Base-by-base conservation (phyloP, 2,797 vertebrate genomes). In the Tarsius wallacei region DNA sequence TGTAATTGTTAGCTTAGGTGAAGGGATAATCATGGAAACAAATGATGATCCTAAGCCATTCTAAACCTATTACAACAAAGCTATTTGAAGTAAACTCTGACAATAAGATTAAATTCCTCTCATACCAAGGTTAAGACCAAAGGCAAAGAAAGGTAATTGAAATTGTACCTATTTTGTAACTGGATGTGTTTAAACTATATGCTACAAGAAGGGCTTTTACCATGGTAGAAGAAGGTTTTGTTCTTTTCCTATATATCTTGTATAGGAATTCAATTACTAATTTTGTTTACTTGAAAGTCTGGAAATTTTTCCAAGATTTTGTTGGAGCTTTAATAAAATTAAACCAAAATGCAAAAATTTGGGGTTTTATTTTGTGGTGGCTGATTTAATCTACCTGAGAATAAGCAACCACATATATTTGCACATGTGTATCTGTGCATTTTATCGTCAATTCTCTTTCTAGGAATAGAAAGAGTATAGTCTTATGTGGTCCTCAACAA, bases 11-110 rank as follows among this genome's bases (percentile, higher is more conserved):
- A 55, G 86, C 11, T 96, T 94, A 84, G 78, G 85, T 85, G 10
- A 90, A 83, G 59, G 92, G 96, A 97, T 96, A 97, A 97, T 97
- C 57, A 42, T 78, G 63, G 78, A 93, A 98, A 97, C 53, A 96
- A 93, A 97, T 71, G 84, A 96, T 91, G 92, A 96, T 55, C 66
- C n/a, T 89, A 90, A 77, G 53, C 49, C n/a, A 24, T 9, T 19
- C 94, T 63, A 95, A 94, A 91, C 5, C 1, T 76, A 87, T 97
- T 86, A 92, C 71, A 87, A 88, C 57, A 96, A 87, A 96, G 33
- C 4, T 77, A 96, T 97, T 91, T 88, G 90, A 63, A 87, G 77
- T 0, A 4, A 94, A 97, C 49, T 55, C 53, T 57, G 70, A 55
- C 0, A 3, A 78, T 19, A 16, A 78, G 78, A 80, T 92, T 83